Base-by-base conservation (phyloP, 2,888 invertebrate genomes). In the Eumacrocentrus americanus region DNA sequence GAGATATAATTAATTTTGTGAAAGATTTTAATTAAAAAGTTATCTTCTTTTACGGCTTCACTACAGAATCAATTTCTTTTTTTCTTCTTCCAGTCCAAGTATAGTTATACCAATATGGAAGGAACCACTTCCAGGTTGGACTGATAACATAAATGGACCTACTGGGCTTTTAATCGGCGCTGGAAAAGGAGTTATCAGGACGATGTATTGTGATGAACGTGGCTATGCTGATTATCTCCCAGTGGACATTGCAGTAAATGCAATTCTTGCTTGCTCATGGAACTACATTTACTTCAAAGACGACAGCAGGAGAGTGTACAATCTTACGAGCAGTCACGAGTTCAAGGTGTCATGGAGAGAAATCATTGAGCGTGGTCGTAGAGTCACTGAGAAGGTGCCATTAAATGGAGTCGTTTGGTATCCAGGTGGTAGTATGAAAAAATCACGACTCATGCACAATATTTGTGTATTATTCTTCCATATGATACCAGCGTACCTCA, bases 111-210 rank as follows among this genome's bases (percentile, higher is more conserved):
- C 95, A 1, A 86, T 92, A 44, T 92, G 91, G 91, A 88, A 87
- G 72, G 91, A 92, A 38, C 94, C 94, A 0, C 74, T 92, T 0
- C 91, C 92, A 0, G 95, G 92, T 4, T 93, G 95, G 95, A 93
- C 94, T 0, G 95, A 96, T 78, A 96, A 95, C 73, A 90, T 94
- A 57, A 95, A 95, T 73, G 95, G 95, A n/a, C 94, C 95, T 0
- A 90, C 91, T 0, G 95, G 95, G 5, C 82, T 93, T 1, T 82
- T 95, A 2, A 91, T 89, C 54, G 75, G 89, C 3, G 92, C 92
- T 5, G 93, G 94, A 7, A 95, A 94, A 77, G 95, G 95, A 0
- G 91, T 95, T 0, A 86, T 95, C 62, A 84, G 94, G n/a, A 88
- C 92, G 0, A 92, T 95, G 92, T 91, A 91, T 77, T 93, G 92